These are phyloP conservation scores for Megaceryle alcyon DNA, from an alignment of 2,797 vertebrate species.

Conservation along the genomic window DNA sequence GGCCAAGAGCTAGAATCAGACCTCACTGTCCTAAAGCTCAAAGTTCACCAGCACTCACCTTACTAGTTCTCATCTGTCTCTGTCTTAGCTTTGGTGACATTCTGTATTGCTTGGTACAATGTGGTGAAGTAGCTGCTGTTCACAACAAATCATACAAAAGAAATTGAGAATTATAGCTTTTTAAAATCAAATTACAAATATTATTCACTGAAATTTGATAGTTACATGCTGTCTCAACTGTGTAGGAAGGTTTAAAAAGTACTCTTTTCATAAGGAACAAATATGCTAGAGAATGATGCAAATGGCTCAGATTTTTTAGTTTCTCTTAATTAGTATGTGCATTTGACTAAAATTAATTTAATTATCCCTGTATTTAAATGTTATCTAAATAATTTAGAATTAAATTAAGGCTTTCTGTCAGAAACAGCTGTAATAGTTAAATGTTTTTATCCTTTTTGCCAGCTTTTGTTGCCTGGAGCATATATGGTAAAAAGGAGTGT, in stretches of 20 bases:
- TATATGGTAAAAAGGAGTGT: not conserved
- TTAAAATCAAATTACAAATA: not conserved
- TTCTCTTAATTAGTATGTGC: not conserved
- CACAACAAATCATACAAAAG: not conserved
- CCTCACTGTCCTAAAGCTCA: not conserved
- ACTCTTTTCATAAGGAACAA: not conserved
- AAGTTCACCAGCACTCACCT: not conserved
- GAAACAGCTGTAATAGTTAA: not conserved
- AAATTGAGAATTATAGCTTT: not conserved
- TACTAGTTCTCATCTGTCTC: not conserved
- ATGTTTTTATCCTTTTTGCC: not conserved
- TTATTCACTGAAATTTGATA: not conserved
- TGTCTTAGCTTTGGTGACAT: not conserved
- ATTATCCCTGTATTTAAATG: not conserved
- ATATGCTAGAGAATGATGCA: not conserved
- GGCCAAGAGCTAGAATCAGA: not conserved
- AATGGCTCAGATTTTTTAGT: not conserved
- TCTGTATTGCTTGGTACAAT: rapidly evolving
- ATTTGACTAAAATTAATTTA: not conserved
- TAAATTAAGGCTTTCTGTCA: not conserved
- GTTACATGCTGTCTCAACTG: not conserved
- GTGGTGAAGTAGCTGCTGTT: not conserved
- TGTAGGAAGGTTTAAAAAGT: not conserved
- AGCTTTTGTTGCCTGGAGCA: not conserved
- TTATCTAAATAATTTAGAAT: not conserved